These are phyloP conservation scores for Eolophus roseicapilla DNA, from an alignment of 2,113 vertebrate species.

Conservation along the genomic window DNA sequence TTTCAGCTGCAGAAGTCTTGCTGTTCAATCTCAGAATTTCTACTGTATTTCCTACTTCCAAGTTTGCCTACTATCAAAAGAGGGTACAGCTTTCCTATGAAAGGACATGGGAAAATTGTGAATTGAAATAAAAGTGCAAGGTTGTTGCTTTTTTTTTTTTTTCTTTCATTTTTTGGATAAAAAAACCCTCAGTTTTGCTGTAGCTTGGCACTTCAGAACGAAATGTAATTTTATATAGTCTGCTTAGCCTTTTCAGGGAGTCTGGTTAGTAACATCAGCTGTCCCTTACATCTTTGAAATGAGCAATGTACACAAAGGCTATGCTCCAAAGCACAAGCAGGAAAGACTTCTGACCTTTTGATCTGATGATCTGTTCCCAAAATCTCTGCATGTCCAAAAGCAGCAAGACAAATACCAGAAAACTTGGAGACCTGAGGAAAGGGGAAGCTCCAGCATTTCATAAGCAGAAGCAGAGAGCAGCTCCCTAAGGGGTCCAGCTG, in stretches of 20 bases:
- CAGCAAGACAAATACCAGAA: conserved; percentile 29
- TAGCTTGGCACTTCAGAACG: not conserved
- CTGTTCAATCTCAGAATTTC: not conserved
- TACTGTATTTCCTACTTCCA: not conserved
- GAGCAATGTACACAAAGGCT: not conserved
- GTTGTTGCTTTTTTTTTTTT: accelerated
- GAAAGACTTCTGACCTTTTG: conserved; percentile 45
- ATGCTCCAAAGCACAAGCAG: not conserved
- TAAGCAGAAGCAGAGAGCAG: not conserved
- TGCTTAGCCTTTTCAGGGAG: not conserved
- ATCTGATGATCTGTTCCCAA: conserved; percentile 36
- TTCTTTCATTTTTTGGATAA: not conserved
- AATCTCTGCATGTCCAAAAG: conserved; percentile 3
- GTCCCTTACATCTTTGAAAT: not conserved
- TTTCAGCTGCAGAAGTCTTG: not conserved
- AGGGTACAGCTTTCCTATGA: not conserved
- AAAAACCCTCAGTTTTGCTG: not conserved
- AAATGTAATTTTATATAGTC: not conserved
- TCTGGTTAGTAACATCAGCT: not conserved
- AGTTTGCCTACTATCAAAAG: not conserved
- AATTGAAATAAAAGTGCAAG: not conserved
- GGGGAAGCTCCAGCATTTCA: conserved; percentile 6
- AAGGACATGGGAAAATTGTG: not conserved
- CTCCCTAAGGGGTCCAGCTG: not conserved
- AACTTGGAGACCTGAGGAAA: not conserved